Evolutionary conservation across 2,113 vertebrate genomes (phyloP).

Genomic region (Nothoprocta pentlandii): DNA sequence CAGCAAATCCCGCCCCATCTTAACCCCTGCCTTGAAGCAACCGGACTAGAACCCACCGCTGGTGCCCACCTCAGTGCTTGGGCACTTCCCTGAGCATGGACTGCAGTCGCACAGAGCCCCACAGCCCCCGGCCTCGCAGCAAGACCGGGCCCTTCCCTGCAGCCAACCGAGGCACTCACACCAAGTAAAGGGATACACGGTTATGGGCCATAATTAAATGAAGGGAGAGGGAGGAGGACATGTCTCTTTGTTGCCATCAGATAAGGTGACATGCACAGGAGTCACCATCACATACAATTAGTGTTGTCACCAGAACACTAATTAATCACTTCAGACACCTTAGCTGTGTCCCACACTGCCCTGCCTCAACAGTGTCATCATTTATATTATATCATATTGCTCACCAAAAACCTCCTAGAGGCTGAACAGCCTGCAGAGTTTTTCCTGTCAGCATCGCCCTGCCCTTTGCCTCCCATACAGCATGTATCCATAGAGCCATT

Average conservation of each 20-base stretch:
- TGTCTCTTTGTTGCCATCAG: neutral
- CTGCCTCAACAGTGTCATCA: neutral
- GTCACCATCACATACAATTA: slow-evolving; percentile 40
- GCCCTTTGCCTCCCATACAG: neutral
- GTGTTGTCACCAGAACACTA: neutral
- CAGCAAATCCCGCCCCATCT: neutral
- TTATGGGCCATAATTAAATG: neutral
- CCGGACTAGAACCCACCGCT: neutral
- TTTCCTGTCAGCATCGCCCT: neutral
- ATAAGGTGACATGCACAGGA: neutral
- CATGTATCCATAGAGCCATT: neutral
- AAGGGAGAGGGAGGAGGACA: neutral
- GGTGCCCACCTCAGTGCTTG: neutral
- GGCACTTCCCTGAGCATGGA: neutral
- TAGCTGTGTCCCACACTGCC: slow-evolving; percentile 41
- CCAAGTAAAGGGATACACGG: neutral
- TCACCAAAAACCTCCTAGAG: neutral
- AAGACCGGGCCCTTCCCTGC: too few species aligned
- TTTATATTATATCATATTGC: slow-evolving; percentile 1
- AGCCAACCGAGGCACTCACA: neutral
- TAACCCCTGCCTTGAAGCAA: neutral
- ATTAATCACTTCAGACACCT: slow-evolving; percentile 57
- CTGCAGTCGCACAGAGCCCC: too few species aligned
- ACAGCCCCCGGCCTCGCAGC: too few species aligned
- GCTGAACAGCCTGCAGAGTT: neutral